A percentile compares a stretch with the other conserved stretches of the same genome.
These are phyloP conservation scores for Harpalus rubripes DNA, from an alignment of 2,888 invertebrate species.

Conservation along the genomic window DNA sequence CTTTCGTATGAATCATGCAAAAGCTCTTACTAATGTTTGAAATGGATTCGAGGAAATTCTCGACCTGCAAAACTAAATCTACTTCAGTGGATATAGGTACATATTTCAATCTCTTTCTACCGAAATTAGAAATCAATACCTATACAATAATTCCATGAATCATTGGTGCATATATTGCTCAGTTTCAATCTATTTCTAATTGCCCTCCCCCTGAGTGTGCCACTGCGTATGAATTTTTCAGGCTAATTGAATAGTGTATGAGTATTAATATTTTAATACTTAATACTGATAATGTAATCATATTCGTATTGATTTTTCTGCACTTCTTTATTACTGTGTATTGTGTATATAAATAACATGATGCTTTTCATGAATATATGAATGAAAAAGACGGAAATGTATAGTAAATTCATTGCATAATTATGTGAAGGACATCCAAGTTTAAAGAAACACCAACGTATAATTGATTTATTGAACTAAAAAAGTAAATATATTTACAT, in stretches of 20 bases:
- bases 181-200: neutral
- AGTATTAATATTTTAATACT: neutral
- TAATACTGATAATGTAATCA: neutral
- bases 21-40: neutral
- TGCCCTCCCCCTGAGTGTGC: too few relatives aligned
- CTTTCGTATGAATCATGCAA: neutral
- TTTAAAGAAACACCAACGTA: neutral
- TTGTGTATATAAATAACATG: neutral
- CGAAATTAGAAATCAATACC: neutral
- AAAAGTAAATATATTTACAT: neutral
- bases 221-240: neutral
- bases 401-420: neutral
- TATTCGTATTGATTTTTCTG: neutral
- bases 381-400: neutral
- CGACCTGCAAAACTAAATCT: constrained; percentile 1
- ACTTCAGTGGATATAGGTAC: neutral
- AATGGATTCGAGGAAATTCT: neutral
- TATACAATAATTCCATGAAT: neutral
- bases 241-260: too few relatives aligned
- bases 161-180: neutral
- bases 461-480: neutral
- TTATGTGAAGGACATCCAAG: neutral
- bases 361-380: neutral
- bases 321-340: neutral
- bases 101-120: neutral